Conservation (phyloP, 2,113 vertebrate species). For the Plecturocebus donacophilus region DNA sequence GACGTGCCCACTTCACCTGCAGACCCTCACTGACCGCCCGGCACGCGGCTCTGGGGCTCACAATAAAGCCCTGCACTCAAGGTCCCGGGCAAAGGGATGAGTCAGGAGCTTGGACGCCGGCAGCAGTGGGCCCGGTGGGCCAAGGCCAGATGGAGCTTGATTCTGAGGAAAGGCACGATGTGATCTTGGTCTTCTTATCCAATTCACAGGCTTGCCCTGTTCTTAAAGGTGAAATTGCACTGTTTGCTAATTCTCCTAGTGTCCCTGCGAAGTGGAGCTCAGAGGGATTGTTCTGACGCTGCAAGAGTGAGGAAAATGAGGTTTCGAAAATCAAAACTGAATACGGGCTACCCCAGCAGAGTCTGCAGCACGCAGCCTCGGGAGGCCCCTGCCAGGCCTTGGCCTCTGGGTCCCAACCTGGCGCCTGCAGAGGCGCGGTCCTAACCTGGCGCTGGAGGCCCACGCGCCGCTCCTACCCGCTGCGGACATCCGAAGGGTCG, state of each 20-base stretch:
- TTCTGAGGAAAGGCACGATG: background rate
- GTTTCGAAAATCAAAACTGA: background rate
- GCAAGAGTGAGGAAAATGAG: background rate
- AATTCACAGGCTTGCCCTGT: background rate
- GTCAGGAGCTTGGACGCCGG: fast-evolving
- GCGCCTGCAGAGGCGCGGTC: background rate
- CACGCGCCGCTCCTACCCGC: background rate
- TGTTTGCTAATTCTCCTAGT: background rate
- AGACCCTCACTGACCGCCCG: background rate
- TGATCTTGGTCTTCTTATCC: background rate
- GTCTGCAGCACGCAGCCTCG: background rate
- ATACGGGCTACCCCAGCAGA: background rate
- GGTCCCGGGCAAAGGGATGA: too few relatives aligned
- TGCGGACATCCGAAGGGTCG: background rate
- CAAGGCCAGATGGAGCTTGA: background rate
- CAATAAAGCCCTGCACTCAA: background rate
- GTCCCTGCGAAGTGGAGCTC: background rate
- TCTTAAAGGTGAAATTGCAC: background rate
- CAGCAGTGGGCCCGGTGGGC: too few relatives aligned
- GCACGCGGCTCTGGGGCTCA: background rate
- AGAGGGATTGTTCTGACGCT: background rate
- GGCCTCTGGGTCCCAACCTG: background rate
- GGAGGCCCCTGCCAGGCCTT: background rate
- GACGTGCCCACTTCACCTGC: background rate
- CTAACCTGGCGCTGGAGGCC: background rate